A percentile compares a stretch with the other conserved stretches of the same genome.
Conservation (phyloP, 2,113 vertebrate genomes). For the Protomyctophum bolini region DNA sequence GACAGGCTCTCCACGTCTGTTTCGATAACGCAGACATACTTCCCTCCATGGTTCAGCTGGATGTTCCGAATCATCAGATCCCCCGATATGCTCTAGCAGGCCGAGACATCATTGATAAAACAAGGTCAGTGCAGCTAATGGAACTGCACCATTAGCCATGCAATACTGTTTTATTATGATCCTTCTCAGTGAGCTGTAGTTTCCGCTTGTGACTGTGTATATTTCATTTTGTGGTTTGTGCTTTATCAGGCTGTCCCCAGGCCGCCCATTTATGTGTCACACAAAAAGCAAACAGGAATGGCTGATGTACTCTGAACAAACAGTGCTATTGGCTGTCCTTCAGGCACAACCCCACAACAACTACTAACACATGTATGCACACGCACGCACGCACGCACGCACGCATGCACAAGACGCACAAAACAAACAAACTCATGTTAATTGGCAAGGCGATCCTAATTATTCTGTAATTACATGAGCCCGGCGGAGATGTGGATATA, state of each 20-base stretch:
- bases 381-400: too few relatives aligned
- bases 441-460: constrained; percentile 73
- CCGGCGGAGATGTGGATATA: constrained; percentile 39
- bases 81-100: constrained; percentile 84
- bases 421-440: constrained; percentile 68
- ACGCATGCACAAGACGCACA: constrained; percentile 37
- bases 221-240: constrained; percentile 20
- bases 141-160: not conserved
- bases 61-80: constrained; percentile 96
- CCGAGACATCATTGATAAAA: constrained; percentile 29
- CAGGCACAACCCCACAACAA: constrained; percentile 33
- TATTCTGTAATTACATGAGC: constrained; percentile 74
- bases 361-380: too few relatives aligned
- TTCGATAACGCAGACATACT: constrained; percentile 89
- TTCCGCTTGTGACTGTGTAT: constrained; percentile 25
- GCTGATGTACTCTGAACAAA: constrained; percentile 65
- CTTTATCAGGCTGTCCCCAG: constrained; percentile 24
- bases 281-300: constrained; percentile 30
- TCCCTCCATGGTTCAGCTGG: constrained; percentile 90
- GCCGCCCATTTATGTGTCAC: constrained; percentile 44
- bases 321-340: constrained; percentile 62
- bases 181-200: constrained; percentile 13
- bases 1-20: constrained; percentile 92
- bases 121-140: constrained; percentile 11
- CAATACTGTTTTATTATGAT: constrained; percentile 29